Conservation (phyloP, 2,888 invertebrate genomes). For the Pasiphila rectangulata region DNA sequence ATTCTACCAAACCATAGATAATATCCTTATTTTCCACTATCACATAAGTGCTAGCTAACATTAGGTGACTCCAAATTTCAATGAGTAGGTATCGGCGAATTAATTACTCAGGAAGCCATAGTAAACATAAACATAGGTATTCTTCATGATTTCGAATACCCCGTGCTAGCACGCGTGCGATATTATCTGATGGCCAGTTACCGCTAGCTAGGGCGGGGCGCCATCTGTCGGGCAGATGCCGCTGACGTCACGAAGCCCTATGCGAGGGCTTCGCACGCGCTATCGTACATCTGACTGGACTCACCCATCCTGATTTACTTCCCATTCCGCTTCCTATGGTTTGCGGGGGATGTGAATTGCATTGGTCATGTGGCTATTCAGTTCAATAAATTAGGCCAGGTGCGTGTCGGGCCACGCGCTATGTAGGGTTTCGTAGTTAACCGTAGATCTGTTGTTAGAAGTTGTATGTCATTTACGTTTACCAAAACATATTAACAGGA, state of each 20-base stretch:
- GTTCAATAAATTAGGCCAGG: too few species aligned
- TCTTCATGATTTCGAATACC: constrained; percentile 11
- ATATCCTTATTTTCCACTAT: too few species aligned
- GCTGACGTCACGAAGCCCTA: constrained; percentile 76
- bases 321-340: constrained; percentile 21
- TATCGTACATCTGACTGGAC: constrained; percentile 50
- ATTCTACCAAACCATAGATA: too few species aligned
- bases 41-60: too few species aligned
- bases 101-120: background rate
- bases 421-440: too few species aligned
- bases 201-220: constrained; percentile 48
- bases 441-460: too few species aligned
- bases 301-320: constrained; percentile 72
- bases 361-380: too few species aligned
- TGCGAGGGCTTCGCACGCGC: constrained; percentile 63
- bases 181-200: constrained; percentile 62
- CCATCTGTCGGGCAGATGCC: constrained; percentile 79
- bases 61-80: too few species aligned
- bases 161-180: constrained; percentile 59
- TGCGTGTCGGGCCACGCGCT: too few species aligned
- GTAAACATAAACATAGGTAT: background rate
- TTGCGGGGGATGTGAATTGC: too few species aligned
- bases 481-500: too few species aligned
- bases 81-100: background rate
- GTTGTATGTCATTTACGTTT: too few species aligned